Conservation (phyloP, 2,113 vertebrate genomes). For the Vulpes ferrilata region DNA sequence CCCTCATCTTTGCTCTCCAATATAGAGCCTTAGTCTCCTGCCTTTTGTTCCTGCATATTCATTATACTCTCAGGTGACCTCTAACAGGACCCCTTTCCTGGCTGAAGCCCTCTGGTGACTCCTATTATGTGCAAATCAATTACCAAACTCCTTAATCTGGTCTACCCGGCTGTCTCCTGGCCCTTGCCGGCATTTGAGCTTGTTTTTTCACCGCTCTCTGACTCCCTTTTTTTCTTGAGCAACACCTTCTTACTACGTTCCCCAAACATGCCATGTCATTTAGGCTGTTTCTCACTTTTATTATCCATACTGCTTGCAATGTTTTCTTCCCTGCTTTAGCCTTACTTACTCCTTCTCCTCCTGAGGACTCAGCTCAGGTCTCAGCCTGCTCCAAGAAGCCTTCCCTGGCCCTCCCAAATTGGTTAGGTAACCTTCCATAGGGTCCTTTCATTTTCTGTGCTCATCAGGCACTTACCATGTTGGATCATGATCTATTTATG, state of each 20-base stretch:
- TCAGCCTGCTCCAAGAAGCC: conserved; percentile 39
- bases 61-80: background rate
- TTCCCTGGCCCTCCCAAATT: conserved; percentile 31
- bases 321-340: conserved; percentile 33
- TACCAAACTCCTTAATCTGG: background rate
- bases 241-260: background rate
- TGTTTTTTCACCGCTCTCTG: background rate
- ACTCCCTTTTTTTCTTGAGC: background rate
- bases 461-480: background rate
- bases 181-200: background rate
- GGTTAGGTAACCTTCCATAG: background rate
- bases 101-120: background rate
- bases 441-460: background rate
- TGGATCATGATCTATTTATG: background rate
- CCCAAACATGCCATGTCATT: background rate
- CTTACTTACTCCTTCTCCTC: background rate
- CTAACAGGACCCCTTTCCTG: background rate
- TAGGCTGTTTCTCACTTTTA: background rate
- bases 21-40: background rate
- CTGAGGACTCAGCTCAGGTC: background rate
- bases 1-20: background rate
- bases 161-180: background rate
- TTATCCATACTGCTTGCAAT: conserved; percentile 22
- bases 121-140: background rate
- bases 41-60: background rate